Conservation (phyloP, 2,113 vertebrate species). For the Clarias macrocephalus region DNA sequence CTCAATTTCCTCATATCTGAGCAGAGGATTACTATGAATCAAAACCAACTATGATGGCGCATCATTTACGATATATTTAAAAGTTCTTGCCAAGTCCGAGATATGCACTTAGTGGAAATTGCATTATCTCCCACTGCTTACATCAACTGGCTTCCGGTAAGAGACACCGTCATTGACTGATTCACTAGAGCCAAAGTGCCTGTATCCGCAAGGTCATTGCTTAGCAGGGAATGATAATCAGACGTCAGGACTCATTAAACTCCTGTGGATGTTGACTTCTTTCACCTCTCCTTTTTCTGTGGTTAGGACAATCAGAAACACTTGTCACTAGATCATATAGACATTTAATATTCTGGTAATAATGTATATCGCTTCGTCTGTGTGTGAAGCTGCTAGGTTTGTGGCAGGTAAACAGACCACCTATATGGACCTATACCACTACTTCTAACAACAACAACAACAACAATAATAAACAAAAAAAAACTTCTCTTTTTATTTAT, state of each 20-base stretch:
- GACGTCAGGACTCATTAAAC: constrained; percentile 13
- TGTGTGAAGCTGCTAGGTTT: constrained; percentile 46
- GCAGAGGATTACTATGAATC: constrained; percentile 34
- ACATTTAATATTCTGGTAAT: background rate
- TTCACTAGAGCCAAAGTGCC: constrained; percentile 55
- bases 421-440: background rate
- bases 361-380: background rate
- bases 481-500: background rate
- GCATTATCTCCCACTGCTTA: constrained; percentile 55
- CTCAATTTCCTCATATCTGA: background rate
- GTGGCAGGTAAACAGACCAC: constrained; percentile 43
- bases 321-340: background rate
- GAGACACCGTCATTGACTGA: constrained; percentile 54
- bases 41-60: constrained; percentile 15
- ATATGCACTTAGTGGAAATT: constrained; percentile 60
- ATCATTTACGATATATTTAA: constrained; percentile 58
- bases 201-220: constrained; percentile 47
- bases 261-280: background rate
- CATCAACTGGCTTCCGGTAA: constrained; percentile 53
- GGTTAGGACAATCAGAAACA: background rate
- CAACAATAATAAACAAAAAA: background rate
- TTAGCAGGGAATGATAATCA: constrained; percentile 39
- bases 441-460: background rate
- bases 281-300: background rate
- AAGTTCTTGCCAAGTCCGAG: constrained; percentile 52